Base-by-base conservation (phyloP, 1,140 invertebrate species). In the Drosophila ohnishii region DNA sequence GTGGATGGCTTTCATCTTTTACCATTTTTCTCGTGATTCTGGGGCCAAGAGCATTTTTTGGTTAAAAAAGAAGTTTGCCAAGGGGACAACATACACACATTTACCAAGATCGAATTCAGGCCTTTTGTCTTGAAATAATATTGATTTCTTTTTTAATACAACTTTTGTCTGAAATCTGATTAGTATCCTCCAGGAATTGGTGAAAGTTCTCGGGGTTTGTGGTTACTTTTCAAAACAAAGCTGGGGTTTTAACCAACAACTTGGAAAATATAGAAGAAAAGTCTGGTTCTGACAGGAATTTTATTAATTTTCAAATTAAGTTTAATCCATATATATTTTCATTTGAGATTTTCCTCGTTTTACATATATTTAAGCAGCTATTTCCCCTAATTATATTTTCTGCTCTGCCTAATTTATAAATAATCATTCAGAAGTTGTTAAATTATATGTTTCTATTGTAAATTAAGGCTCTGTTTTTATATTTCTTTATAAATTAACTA, bases 1-100 rank as follows among this genome's bases (percentile, higher is more conserved):
- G 67, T 58, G 51, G 22, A 48, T 57, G 47, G 47, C 45, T 57
- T 56, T 44, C 45, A 42, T 69, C 22, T 56, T 37, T 37, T 55
- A 14, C 0, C 25, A 40, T 42, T 47, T 47, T 22, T 55, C 34
- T 53, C 19, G 19, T 37, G 51, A 35, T 35, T 53, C 32, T 7
- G 5, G 22, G 39, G 37, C 32, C 14, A 13, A 11, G 10, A 56
- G 25, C 7, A 55, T 47, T 56, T 22, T 39, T 50, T 16, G 45
- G 13, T 28, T 37, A 37, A n/a, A 14, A 34, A 34, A 44, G n/a
- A 69, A 53, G 37, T 48, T 48, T 39, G 51, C 50, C 32, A 35
- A 13, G 19, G 42, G 25, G 14, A 48, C 19, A 22, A 45, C 50
- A 51, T 2, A 14, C 6, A 22, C 3, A 35, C 32, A 35, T 53